Evolutionary conservation across 2,888 invertebrate genomes (phyloP).

Genomic region (Elgonia sp.): DNA sequence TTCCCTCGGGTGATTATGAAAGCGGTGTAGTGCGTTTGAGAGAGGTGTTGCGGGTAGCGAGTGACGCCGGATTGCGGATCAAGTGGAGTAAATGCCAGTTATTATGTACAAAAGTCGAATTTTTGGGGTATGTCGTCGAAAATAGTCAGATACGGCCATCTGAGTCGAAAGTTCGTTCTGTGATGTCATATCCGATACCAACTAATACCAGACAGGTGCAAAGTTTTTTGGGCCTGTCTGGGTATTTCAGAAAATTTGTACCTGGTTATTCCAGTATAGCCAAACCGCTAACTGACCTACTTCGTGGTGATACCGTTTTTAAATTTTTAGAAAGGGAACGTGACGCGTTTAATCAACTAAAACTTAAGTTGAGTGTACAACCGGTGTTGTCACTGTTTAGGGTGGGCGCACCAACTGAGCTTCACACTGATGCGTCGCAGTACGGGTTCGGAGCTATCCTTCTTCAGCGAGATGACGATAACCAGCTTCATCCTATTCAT

Average conservation of each 20-base stretch:
- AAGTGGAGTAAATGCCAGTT: slow-evolving; percentile 12
- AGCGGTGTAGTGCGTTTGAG: background rate
- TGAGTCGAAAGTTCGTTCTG: background rate
- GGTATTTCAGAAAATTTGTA: slow-evolving; percentile 16
- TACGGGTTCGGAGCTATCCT: too few relatives aligned
- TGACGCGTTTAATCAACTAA: background rate
- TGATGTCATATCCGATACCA: background rate
- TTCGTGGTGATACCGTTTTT: background rate
- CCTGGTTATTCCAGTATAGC: slow-evolving; percentile 4
- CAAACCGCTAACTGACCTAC: slow-evolving; percentile 16
- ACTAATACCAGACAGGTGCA: background rate
- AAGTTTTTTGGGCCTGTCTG: slow-evolving; percentile 11
- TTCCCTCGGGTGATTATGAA: background rate
- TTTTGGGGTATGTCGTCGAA: slow-evolving; percentile 3
- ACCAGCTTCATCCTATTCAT: too few relatives aligned
- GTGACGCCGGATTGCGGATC: background rate
- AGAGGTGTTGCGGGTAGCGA: background rate
- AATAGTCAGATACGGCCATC: slow-evolving; percentile 1
- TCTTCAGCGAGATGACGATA: too few relatives aligned
- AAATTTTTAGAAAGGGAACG: background rate
- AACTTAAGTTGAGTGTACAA: background rate
- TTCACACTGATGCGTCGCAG: too few relatives aligned
- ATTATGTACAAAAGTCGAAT: background rate
- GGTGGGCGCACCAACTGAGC: too few relatives aligned
- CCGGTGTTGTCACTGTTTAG: too few relatives aligned